Conservation (phyloP, 1,140 invertebrate species). For the Apis cerana region DNA sequence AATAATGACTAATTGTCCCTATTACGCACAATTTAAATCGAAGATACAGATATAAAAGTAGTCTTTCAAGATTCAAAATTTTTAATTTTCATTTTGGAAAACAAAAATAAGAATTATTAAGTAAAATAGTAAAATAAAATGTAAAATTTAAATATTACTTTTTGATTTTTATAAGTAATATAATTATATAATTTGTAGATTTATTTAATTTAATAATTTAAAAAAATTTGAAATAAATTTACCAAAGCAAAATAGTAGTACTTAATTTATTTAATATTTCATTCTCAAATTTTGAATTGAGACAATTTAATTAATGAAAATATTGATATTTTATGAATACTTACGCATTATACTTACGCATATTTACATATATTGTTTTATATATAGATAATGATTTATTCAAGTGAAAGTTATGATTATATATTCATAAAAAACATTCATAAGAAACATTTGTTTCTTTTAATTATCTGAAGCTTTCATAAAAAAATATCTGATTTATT, state of each 20-base stretch:
- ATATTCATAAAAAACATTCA: neutral
- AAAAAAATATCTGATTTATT: neutral
- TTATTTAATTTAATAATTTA: neutral
- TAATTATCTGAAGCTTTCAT: neutral
- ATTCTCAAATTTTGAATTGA: neutral
- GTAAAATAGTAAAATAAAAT: neutral
- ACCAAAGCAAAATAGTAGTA: neutral
- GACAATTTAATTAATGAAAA: neutral
- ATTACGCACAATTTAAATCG: slow-evolving; percentile 53
- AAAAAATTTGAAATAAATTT: slow-evolving; percentile 10
- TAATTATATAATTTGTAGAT: neutral
- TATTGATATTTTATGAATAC: neutral
- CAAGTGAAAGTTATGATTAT: neutral
- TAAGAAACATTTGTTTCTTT: neutral
- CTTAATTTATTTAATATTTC: neutral
- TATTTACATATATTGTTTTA: neutral
- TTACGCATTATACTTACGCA: neutral
- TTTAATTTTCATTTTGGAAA: neutral
- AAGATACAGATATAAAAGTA: slow-evolving; percentile 33
- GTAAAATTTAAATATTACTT: neutral
- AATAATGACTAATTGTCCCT: slow-evolving; percentile 44
- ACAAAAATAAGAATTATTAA: neutral
- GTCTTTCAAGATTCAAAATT: neutral
- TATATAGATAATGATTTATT: neutral
- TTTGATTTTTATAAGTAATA: neutral